Evolutionary conservation across 2,113 vertebrate genomes (phyloP).

Genomic region (Chlorodrepanis virens): DNA sequence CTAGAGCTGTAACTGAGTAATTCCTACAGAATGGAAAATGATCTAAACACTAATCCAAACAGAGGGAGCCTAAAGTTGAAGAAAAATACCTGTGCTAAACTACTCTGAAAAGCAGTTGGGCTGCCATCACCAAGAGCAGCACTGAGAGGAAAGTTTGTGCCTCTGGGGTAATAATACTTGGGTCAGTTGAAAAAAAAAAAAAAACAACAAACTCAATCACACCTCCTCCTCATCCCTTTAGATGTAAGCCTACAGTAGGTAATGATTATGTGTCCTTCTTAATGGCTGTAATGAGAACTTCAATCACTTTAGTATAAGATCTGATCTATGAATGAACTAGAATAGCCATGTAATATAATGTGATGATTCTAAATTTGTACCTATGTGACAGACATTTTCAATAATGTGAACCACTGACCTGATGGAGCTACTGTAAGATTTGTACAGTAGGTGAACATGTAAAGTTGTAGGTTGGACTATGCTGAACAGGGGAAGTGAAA

Average conservation of each 20-base stretch:
- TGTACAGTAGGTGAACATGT: conserved; percentile 80
- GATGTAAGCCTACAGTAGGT: conserved; percentile 84
- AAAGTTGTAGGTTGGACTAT: conserved; percentile 87
- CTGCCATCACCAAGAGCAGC: conserved; percentile 48
- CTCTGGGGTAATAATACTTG: conserved; percentile 60
- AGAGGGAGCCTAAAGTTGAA: background rate
- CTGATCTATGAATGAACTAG: conserved; percentile 95
- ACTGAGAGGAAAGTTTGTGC: conserved; percentile 58
- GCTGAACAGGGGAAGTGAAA: conserved; percentile 74
- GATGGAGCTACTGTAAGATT: conserved; percentile 86
- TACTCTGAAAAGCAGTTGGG: conserved; percentile 38
- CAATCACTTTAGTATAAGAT: conserved; percentile 89
- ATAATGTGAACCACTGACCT: conserved; percentile 87
- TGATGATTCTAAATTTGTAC: conserved; percentile 91
- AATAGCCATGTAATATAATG: conserved; percentile 96
- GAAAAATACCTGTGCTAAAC: conserved; percentile 34
- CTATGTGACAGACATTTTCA: conserved; percentile 88
- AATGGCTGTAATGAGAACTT: conserved; percentile 92
- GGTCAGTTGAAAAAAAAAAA: conserved; percentile 60
- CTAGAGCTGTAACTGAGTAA: conserved; percentile 55
- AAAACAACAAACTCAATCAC: background rate
- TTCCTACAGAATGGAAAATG: conserved; percentile 34
- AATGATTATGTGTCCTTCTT: conserved; percentile 91
- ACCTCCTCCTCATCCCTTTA: conserved; percentile 75
- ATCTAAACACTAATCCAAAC: conserved; percentile 26